Base-by-base conservation (phyloP, 2,888 invertebrate genomes). In the Leucoma salicis region DNA sequence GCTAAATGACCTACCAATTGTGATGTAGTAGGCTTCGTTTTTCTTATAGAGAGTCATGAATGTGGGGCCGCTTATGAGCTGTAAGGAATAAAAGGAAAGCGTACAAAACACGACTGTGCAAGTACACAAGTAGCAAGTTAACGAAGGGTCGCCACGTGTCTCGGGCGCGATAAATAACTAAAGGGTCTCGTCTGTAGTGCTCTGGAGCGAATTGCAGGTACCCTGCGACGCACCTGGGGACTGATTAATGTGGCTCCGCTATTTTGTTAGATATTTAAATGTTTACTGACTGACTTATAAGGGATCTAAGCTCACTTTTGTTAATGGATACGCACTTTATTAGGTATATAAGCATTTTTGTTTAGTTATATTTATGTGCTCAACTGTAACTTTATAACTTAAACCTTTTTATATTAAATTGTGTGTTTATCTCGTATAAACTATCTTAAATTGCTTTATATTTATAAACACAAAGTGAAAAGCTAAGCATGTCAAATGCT, bases 101-200 rank as follows among this genome's bases (percentile, higher is more conserved):
- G 8, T 8, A 8, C 8, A 21, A 21, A 21, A 21, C 1, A 16
- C n/a, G n/a, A n/a, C n/a, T n/a, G 16, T 16, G 3, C 8, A 21
- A 4, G 21, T 21, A 21, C 21, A 21, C 21, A 21, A 21, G 21
- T 2, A 8, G 1, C 21, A 8, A 21, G 6, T 21, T 8, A 21
- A 21, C 21, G 21, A 53, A 50, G 54, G 53, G 39, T 25, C 31
- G 49, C 42, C 41, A 46, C 48, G 55, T 46, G 42, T 46, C 39
- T 24, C 44, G 51, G 48, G 31, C 46, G 46, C 46, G 40, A 54
- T 54, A 54, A 54, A 54, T 54, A 54, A 53, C 49, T 42, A 54
- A 58, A 59, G 64, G 62, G 62, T 49, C 16, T 21, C 21, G 6
- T 8, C 7, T 21, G 6, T 8, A 21, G 7, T 8, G 21, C 21